These are phyloP conservation scores for Acronicta alni DNA, from an alignment of 2,888 invertebrate species.

Conservation along the genomic window DNA sequence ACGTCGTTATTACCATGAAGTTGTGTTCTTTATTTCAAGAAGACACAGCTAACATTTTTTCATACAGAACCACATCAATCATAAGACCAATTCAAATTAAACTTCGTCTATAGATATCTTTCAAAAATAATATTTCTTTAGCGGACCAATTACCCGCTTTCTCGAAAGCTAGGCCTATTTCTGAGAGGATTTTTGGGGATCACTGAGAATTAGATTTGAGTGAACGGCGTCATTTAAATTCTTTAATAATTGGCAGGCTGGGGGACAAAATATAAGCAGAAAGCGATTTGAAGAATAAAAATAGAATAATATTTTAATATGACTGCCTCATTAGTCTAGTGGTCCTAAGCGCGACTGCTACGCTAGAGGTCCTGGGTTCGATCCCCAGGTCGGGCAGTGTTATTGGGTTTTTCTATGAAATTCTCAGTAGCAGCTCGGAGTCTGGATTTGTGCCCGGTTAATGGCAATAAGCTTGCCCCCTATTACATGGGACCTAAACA, in stretches of 20 bases:
- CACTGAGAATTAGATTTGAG: constrained; percentile 68
- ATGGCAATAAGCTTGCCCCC: too few relatives aligned
- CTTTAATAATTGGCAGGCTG: constrained; percentile 64
- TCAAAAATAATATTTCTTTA: constrained; percentile 63
- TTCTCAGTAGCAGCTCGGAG: too few relatives aligned
- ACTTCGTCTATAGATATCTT: constrained; percentile 31
- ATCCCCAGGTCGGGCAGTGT: too few relatives aligned
- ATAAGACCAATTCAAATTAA: constrained; percentile 41
- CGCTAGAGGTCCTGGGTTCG: too few relatives aligned
- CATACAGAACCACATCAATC: constrained; percentile 6
- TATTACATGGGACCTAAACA: too few relatives aligned
- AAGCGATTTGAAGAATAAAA: constrained; percentile 7
- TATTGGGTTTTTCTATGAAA: too few relatives aligned
- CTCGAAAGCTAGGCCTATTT: constrained; percentile 63
- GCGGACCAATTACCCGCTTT: constrained; percentile 62
- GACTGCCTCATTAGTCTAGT: too few relatives aligned
- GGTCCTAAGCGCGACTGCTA: too few relatives aligned
- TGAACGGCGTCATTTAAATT: constrained; percentile 69
- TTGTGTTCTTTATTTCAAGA: too few relatives aligned
- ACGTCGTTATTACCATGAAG: too few relatives aligned
- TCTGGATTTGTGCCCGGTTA: too few relatives aligned
- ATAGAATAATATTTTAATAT: background rate
- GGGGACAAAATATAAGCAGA: background rate
- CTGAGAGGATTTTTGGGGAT: constrained; percentile 66
- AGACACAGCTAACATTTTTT: background rate